phyloP scores from a whole-genome alignment of 2,888 invertebrate species.

The Tetanocera ferruginea region DNA sequence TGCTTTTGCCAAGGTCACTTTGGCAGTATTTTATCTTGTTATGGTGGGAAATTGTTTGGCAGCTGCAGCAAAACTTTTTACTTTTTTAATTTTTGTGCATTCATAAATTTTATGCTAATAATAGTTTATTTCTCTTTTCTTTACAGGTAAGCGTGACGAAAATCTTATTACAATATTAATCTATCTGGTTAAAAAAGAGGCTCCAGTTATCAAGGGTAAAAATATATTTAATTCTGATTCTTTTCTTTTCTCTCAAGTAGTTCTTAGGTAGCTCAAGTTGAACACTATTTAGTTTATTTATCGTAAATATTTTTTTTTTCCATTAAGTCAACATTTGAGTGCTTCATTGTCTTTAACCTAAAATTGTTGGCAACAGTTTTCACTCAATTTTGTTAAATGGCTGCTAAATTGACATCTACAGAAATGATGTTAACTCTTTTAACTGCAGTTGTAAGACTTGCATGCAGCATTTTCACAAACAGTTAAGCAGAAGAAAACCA shows the following conservation, averaged over 20 bases:
- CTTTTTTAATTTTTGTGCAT: neutral
- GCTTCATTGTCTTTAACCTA: neutral
- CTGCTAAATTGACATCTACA: neutral
- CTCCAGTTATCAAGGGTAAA: too few species aligned
- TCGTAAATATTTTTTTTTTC: too few species aligned
- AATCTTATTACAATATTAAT: too few species aligned
- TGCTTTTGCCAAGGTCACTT: constrained; percentile 12
- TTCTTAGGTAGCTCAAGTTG: too few species aligned
- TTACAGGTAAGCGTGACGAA: constrained; percentile 9
- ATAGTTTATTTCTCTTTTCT: neutral
- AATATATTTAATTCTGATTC: too few species aligned
- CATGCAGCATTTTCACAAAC: neutral
- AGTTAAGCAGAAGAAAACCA: neutral
- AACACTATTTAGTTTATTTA: too few species aligned
- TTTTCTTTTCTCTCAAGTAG: too few species aligned
- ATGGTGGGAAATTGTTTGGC: neutral
- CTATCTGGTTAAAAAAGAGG: too few species aligned
- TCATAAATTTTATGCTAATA: neutral
- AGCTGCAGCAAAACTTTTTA: neutral
- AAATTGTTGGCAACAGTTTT: neutral
- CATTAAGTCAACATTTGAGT: neutral
- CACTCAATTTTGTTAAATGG: neutral
- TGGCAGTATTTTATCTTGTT: neutral
- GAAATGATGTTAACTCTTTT: neutral
- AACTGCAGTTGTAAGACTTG: neutral